phyloP scores from a whole-genome alignment of 2,797 vertebrate species.

The Podarcis siculus region DNA sequence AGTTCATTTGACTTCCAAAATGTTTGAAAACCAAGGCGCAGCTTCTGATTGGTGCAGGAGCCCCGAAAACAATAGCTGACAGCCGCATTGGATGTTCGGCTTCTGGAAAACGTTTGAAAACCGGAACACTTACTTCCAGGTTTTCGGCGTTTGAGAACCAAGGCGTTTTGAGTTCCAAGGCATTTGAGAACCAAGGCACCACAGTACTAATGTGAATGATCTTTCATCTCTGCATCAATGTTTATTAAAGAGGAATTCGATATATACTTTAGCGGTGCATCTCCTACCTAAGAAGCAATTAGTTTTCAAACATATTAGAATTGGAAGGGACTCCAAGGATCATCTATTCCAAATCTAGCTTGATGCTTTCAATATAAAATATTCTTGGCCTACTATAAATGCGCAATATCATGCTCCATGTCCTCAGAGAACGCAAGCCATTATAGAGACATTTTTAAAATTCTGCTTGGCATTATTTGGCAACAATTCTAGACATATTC shows the following conservation, averaged over 20 bases:
- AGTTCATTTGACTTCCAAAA: too few species aligned
- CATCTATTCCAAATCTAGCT: not conserved
- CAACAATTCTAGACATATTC: not conserved
- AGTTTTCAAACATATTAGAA: not conserved
- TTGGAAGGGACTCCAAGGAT: too few species aligned
- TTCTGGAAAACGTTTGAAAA: too few species aligned
- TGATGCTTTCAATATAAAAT: not conserved
- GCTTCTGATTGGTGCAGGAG: too few species aligned
- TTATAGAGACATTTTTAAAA: constrained; percentile 30
- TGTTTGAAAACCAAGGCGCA: too few species aligned
- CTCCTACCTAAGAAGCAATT: constrained; percentile 40
- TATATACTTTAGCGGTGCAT: constrained; percentile 45
- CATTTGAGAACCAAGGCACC: too few species aligned
- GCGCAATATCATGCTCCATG: constrained; percentile 5
- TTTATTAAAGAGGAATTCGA: constrained; percentile 50
- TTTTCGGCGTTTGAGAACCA: too few species aligned
- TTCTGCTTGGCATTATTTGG: constrained; percentile 28
- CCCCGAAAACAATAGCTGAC: too few species aligned
- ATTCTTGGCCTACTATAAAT: constrained; percentile 34
- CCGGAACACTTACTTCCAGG: too few species aligned
- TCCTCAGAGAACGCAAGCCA: constrained; percentile 26
- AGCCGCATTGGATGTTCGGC: too few species aligned
- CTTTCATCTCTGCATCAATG: constrained; percentile 38
- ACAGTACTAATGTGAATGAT: constrained; percentile 19
- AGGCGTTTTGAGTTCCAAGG: too few species aligned